A percentile compares a stretch with the other conserved stretches of the same genome.
These are phyloP conservation scores for Oeneis ivallda DNA, from an alignment of 2,888 invertebrate species.

Conservation along the genomic window DNA sequence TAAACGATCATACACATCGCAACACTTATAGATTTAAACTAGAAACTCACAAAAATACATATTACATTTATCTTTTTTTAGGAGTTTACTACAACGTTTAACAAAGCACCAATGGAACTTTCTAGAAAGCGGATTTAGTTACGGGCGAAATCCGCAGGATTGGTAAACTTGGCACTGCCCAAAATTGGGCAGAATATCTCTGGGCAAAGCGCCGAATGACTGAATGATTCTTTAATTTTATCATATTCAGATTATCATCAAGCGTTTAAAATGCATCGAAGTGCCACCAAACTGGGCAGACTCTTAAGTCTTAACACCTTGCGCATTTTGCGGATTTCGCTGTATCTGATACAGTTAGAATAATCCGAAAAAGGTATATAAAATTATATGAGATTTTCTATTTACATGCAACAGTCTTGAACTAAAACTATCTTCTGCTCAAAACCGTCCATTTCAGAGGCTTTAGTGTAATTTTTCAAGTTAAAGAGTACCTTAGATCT, in stretches of 20 bases:
- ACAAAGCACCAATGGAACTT: conserved; percentile 29
- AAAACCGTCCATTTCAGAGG: neutral
- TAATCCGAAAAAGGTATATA: neutral
- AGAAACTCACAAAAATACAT: conserved; percentile 25
- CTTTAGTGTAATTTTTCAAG: too few relatives aligned
- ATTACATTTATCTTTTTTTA: conserved; percentile 30
- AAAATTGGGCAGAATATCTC: too few relatives aligned
- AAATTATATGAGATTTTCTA: conserved; percentile 17
- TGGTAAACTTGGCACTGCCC: neutral
- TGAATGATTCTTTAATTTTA: too few relatives aligned
- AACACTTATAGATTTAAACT: conserved; percentile 23
- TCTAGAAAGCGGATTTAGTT: conserved; percentile 8
- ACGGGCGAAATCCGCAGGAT: neutral
- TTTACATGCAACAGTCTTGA: conserved; percentile 19
- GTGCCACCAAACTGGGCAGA: too few relatives aligned
- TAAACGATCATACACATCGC: conserved; percentile 40
- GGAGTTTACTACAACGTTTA: conserved; percentile 24
- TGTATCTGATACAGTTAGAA: neutral
- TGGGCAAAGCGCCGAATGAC: too few relatives aligned
- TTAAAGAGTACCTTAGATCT: too few relatives aligned
- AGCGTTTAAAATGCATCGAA: too few relatives aligned
- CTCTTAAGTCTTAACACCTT: too few relatives aligned
- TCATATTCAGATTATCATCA: too few relatives aligned
- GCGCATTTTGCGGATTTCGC: neutral
- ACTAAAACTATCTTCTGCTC: neutral